Conservation (phyloP, 2,113 vertebrate genomes). For the Chaetorhynchus papuensis region DNA sequence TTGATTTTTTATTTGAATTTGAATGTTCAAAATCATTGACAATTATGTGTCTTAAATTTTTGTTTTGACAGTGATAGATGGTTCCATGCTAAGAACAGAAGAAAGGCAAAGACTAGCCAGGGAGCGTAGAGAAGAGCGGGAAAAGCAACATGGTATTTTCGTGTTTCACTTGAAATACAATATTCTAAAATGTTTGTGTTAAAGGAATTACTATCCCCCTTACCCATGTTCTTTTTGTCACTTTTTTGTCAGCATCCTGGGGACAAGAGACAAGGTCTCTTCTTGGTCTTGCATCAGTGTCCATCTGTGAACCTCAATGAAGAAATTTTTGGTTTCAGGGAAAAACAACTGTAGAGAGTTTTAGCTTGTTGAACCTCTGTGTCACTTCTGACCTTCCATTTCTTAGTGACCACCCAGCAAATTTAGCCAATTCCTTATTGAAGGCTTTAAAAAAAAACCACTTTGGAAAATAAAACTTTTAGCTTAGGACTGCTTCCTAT, state of each 20-base stretch:
- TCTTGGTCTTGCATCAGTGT: background rate
- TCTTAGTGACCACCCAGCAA: background rate
- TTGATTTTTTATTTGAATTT: background rate
- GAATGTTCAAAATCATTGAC: background rate
- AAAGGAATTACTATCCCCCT: background rate
- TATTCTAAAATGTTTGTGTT: background rate
- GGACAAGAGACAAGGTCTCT: background rate
- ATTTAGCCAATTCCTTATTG: background rate
- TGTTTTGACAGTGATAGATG: constrained; percentile 82
- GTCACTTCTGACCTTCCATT: background rate
- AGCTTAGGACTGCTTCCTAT: background rate
- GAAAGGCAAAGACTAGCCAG: constrained; percentile 87
- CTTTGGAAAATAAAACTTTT: background rate
- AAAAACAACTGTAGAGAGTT: background rate
- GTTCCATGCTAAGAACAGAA: constrained; percentile 86
- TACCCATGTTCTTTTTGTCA: background rate
- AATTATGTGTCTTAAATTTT: background rate
- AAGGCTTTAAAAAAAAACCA: background rate
- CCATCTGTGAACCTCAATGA: background rate
- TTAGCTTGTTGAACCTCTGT: background rate
- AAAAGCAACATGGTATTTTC: constrained; percentile 84
- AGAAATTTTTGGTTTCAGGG: background rate
- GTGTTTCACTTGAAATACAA: background rate
- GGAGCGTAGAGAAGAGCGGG: constrained; percentile 88
- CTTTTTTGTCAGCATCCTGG: background rate